Evolutionary conservation across 2,888 invertebrate genomes (phyloP), one percentile per base, ranked within the genome.

Genomic region (Stegana nigrithorax): DNA sequence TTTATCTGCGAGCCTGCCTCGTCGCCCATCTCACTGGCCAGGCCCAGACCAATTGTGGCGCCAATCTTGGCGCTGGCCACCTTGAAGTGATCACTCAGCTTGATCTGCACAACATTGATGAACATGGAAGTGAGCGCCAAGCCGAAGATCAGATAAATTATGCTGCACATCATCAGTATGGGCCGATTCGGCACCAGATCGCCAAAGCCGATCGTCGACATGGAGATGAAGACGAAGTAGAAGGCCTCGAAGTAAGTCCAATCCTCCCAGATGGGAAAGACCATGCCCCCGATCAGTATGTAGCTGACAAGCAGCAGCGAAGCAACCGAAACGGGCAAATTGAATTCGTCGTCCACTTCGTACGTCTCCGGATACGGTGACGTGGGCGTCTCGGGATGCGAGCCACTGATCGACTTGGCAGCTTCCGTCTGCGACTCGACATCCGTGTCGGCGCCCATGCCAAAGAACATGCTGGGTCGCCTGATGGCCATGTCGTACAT

Each of bases 141-240:
- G 6, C 98, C 98, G 76, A 98, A 95, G 21, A 98, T 92, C 61
- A 98, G 87, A 82, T 98, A 97, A 51, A 97, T 89, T 75, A 97
- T 96, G 36, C 96, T 95, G 60, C 93, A 90, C 88, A 98, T 93
- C 91, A 98, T 95, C 77, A 90, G 91, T 70, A 91, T 88, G 0
- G 96, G 96, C 86, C 95, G 93, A 83, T 92, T 89, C 1, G 97
- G 97, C 0, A 96, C 93, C 67, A 92, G 89, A 86, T 97, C 97
- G 2, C 97, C 97, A 73, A 97, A 94, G n/a, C 98, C 98, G 63
- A 98, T 97, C 0, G 98, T 98, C 1, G 96, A 95, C 91, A 97
- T 94, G 0, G 97, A 96, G 73, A 98, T 94, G 83, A 98, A 98
- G 4, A 98, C 95, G 83, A 98, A 98, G 85, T 98, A 98, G 83